A percentile compares a stretch with the other conserved stretches of the same genome.
These are phyloP conservation scores for Myrmophylax atrothorax DNA, from an alignment of 2,113 vertebrate species.

Conservation along the genomic window DNA sequence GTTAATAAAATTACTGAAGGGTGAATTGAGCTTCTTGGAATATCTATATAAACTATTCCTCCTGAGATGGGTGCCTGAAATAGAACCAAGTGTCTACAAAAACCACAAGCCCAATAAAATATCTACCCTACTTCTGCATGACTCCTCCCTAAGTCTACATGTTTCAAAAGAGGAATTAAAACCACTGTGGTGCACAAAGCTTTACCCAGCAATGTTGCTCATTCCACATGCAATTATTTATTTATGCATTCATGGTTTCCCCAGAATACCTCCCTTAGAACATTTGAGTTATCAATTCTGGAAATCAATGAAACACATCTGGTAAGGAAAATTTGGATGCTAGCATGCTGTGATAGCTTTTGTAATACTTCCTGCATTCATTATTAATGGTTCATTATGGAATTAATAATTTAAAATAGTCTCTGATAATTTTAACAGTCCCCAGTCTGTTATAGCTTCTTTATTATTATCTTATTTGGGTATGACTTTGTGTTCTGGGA, in stretches of 20 bases:
- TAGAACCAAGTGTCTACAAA: not conserved
- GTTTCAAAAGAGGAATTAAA: slow-evolving; percentile 16
- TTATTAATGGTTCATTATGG: slow-evolving; percentile 76
- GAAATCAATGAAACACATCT: slow-evolving; percentile 76
- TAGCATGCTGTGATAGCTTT: slow-evolving; percentile 65
- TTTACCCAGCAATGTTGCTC: slow-evolving; percentile 45
- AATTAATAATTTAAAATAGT: slow-evolving; percentile 78
- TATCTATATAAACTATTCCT: not conserved
- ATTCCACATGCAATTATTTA: slow-evolving; percentile 69
- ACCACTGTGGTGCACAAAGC: not conserved
- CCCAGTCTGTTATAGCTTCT: slow-evolving; percentile 15
- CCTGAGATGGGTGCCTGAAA: not conserved
- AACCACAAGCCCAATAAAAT: not conserved
- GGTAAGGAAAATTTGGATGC: slow-evolving; percentile 61
- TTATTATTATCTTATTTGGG: not conserved
- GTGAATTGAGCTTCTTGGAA: not conserved
- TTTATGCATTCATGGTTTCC: slow-evolving; percentile 57
- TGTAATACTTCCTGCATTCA: slow-evolving; percentile 72
- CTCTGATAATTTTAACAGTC: slow-evolving; percentile 69
- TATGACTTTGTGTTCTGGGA: not conserved
- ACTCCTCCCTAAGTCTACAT: not conserved
- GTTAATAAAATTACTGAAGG: slow-evolving; percentile 17
- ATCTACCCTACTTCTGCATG: not conserved
- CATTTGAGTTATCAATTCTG: slow-evolving; percentile 60
- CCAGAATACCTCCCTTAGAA: slow-evolving; percentile 56